Evolutionary conservation across 92 coral and sea anemone genomes (phyloP), one percentile per base, ranked within the genome.

Genomic region (Porites cylindrica): DNA sequence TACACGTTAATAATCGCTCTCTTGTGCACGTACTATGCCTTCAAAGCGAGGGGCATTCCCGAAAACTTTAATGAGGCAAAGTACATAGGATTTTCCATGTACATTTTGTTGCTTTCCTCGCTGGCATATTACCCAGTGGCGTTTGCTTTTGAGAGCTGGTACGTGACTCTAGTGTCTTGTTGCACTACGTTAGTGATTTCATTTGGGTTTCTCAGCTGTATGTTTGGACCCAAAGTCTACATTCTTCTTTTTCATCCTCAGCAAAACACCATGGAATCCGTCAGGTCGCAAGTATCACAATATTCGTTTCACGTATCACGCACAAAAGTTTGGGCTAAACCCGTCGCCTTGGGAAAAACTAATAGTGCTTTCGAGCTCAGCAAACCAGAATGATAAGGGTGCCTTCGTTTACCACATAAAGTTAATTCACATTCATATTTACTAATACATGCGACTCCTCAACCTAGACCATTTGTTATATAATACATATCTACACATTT

Each of bases 11-110:
- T 85, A 8, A 76, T 93, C 62, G 89, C 92, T 20, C 91, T 88
- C 17, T 71, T 90, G 21, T 90, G 96, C 85, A 90, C 94, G 10
- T 93, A 82, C 60, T 90, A 93, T 69, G 93, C 92, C 10, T 93
- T 81, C 85, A 92, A 91, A 19, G 96, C 90, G 4, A 59, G 96
- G 23, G 81, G 81, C 63, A 90, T 90, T n/a, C 96, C 96, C 8
- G 94, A 92, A 52, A 93, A 90, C 83, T 93, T 93, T 58, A 93
- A 93, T 85, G 96, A 93, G 78, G 83, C 96, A 13, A 90, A 87
- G 50, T 90, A 93, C 85, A 87, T 93, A 19, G 88, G 95, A 8
- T 93, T 93, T 76, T 93, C 93, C 26, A 62, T 93, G 80, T 93
- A 93, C 82, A 93, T 93, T 12, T 86, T 93, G 16, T 85, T 93